Base-by-base conservation (phyloP, 2,113 vertebrate species). In the Neodon shergylaensis region DNA sequence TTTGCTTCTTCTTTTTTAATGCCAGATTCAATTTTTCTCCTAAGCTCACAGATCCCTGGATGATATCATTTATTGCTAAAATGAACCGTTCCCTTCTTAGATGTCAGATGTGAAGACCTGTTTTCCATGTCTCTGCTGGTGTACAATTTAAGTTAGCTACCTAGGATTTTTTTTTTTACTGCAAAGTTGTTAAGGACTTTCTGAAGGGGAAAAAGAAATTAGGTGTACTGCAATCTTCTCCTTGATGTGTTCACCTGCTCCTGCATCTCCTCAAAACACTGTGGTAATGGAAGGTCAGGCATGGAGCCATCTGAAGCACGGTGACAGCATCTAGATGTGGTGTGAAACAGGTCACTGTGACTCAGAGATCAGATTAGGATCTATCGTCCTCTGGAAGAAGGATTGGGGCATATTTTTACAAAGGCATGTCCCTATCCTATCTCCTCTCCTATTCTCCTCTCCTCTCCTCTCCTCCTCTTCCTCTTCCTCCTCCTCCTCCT, bases 31-130 rank as follows among this genome's bases (percentile, higher is more conserved):
- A 14, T 33, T 82, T 82, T 63, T 72, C 63, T 36, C 73, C 66
- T 92, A 52, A 39, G 13, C 54, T 85, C 44, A 16, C 54, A 72
- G 42, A 39, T 94, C 47, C 78, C 42, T n/a, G 1, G n/a, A 44
- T 76, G 33, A 91, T 87, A 87, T 24, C 81, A 28, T 1, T 87
- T 94, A 52, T 76, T 85, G 73, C 58, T 81, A 93, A 88, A 92
- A 92, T 91, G 11, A 88, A 58, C 31, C 13, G 28, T 66, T 88
- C 49, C 91, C 19, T 28, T 63, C 5, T 19, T 24, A 44, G 58
- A 63, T 33, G 4, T 19, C 61, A 89, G n/a, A 21, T 1, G 26
- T 42, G 11, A 87, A 81, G 24, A 49, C 68, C 22, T 65, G 54
- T 66, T 93, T 81, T n/a, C 24, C 26, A 16, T 93, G 65, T 63